Evolutionary conservation across 2,888 invertebrate species (phyloP), one percentile per base, ranked within the genome.

Genomic region (Cistogaster globosa): DNA sequence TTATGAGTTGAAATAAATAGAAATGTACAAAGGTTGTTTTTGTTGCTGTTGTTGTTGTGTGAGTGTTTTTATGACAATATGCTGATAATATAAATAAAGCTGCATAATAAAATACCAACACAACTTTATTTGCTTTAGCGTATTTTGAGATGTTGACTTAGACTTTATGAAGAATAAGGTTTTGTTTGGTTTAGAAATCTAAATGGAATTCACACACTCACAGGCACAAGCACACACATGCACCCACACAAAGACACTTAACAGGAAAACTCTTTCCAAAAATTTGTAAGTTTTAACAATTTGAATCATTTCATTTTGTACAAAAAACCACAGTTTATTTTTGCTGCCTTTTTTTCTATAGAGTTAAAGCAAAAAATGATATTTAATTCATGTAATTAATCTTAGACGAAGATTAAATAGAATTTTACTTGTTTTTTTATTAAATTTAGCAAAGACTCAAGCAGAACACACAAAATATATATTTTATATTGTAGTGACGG

Each of bases 351-450:
- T 71, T n/a, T n/a, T 63, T 57, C n/a, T 48, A 71, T 71, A 48
- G 78, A 79, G 55, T 63, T 63, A 26, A 45, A 36, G n/a, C n/a
- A n/a, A n/a, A n/a, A 63, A 79, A 32, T 26, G 55, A 51, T 38
- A 65, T 57, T 14, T 65, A 48, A 79, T 71, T 79, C 55, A 65
- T 72, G 48, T 79, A 79, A 79, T 79, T 79, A 79, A 79, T 79
- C 63, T 72, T 38, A 45, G 38, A 65, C n/a, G 16, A 48, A 71
- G 57, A 71, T 65, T 65, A 57, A 71, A 65, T 71, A 65, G 63
- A 65, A 57, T 63, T 79, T 57, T 63, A 8, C 36, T 62, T 69
- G 69, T 71, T 60, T 63, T 78, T 18, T 55, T 55, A 63, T 79
- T 63, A 36, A 69, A 69, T 62, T 60, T 57, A 16, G 48, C 4